Percentiles rank a stretch among this genome's conserved stretches.
These are phyloP conservation scores for Cossypha dichroa DNA, from an alignment of 2,797 vertebrate genomes.

Conservation along the genomic window DNA sequence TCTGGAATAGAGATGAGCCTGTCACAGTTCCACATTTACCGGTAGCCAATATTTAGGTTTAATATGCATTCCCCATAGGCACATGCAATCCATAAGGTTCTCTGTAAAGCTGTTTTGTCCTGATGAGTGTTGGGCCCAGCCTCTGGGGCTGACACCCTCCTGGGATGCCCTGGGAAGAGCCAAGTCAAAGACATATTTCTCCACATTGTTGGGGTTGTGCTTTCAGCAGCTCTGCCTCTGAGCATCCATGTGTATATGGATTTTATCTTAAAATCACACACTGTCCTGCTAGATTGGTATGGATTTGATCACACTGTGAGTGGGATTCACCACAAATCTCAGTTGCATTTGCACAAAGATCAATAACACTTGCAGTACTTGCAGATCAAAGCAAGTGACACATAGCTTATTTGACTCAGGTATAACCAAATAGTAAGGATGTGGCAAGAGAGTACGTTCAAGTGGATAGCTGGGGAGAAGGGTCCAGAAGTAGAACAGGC, in stretches of 20 bases:
- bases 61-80: background rate
- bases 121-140: accelerated
- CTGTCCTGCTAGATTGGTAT: accelerated
- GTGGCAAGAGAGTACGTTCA: background rate
- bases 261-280: background rate
- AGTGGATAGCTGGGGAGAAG: background rate
- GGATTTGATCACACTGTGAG: background rate
- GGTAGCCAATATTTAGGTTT: background rate
- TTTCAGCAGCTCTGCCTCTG: background rate
- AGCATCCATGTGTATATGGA: accelerated
- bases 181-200: background rate
- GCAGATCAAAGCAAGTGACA: background rate
- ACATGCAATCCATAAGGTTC: background rate
- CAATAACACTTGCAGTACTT: background rate
- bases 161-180: background rate
- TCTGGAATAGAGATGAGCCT: background rate
- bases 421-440: background rate
- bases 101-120: background rate
- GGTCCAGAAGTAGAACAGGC: background rate
- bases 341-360: background rate
- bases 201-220: background rate
- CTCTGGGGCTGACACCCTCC: background rate
- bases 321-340: background rate
- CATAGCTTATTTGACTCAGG: background rate
- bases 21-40: background rate